A percentile compares a stretch with the other conserved stretches of the same genome.
Evolutionary conservation across 2,888 invertebrate genomes (phyloP).

Genomic region (Xestia xanthographa): DNA sequence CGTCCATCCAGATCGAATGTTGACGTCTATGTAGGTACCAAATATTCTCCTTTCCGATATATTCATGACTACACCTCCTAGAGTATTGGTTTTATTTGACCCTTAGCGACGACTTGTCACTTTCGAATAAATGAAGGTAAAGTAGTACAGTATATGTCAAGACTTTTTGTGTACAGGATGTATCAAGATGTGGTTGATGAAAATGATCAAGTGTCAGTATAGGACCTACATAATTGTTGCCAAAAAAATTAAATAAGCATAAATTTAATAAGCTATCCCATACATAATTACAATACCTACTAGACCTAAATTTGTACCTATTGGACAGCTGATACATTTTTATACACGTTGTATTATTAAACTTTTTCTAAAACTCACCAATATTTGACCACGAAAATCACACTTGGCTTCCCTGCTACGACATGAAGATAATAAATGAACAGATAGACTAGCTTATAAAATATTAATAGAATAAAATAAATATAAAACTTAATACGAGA

Average conservation of each 20-base stretch:
- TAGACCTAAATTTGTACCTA: no score
- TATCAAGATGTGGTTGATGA: neutral
- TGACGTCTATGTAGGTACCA: neutral
- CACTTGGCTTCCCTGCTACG: neutral
- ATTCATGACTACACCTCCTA: constrained; percentile 24
- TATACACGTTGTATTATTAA: neutral
- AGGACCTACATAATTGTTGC: neutral
- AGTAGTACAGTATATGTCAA: neutral
- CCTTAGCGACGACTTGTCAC: constrained; percentile 12
- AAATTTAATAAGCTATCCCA: neutral
- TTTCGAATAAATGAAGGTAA: constrained; percentile 11
- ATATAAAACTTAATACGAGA: no score
- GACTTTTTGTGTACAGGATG: neutral
- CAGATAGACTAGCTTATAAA: no score
- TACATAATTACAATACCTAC: neutral
- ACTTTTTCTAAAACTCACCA: neutral
- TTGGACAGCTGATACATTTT: neutral
- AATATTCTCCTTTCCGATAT: constrained; percentile 31
- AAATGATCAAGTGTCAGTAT: neutral
- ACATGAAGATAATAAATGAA: no score
- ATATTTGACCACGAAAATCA: neutral
- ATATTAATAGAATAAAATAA: no score
- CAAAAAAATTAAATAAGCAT: no score
- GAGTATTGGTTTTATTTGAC: constrained; percentile 21
- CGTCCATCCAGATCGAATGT: constrained; percentile 5